Base-by-base conservation (phyloP, 2,797 vertebrate species). In the Buphagus erythrorhynchus region DNA sequence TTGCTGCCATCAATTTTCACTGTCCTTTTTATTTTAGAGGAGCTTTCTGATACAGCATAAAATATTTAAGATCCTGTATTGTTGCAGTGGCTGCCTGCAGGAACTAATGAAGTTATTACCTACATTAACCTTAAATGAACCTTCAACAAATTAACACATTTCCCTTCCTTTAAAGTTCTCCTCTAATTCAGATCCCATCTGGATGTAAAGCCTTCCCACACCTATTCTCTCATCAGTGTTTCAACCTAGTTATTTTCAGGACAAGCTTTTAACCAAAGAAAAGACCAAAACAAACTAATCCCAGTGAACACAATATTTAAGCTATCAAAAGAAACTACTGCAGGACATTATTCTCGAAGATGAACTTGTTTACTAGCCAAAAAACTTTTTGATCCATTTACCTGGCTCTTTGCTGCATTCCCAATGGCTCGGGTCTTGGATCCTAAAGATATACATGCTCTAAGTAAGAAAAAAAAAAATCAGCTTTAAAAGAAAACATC, bases 351-450 rank as follows among this genome's bases (percentile, higher is more conserved):
- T 31, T 61, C 11, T 33, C 40, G 31, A 57, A 58, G 5, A 35
- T 14, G 20, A 66, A 40, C 26, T 28, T 57, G 11, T 40, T 93
- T 58, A 72, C 21, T 29, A 20, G 40, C 10, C 16, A 51, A 40
- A 82, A 21, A 40, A 58, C 19, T 3, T 51, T 92, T 19, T 26
- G 19, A 72, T 83, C 16, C 26, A 48, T 52, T 97, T 97, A 97
- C 97, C 97, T 97, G 97, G 97, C 99, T 99, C 97, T 99, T 99
- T 42, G 99, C 99, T 93, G 99, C 99, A 97, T 99, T 99, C 97
- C 99, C 99, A 95, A 99, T 99, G 73, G 99, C 98, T 77, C 99
- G 98, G 85, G 99, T 99, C 98, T 99, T 99, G 89, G 99, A 97
- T 93, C 99, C 99, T 98, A 99, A 97, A 93, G 99, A 99, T 97